Evolutionary conservation across 2,888 invertebrate species (phyloP), one percentile per base, ranked within the genome.

Genomic region (Tinea pellionella): DNA sequence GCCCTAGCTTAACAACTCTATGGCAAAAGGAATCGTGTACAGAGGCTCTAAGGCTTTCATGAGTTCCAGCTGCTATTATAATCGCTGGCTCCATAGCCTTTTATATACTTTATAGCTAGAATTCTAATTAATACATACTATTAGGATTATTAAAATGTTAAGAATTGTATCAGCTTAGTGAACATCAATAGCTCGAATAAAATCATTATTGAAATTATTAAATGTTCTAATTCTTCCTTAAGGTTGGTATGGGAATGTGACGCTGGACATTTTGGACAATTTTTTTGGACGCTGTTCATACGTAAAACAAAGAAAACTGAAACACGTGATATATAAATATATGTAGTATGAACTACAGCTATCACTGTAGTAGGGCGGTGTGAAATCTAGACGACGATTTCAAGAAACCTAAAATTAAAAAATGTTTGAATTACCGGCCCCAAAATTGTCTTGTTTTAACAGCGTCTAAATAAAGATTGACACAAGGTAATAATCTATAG

Each of bases 161-260:
- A 86, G 84, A 79, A 86, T 78, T 86, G 87, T 87, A 86, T 86
- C 86, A 81, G 87, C 87, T 87, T 87, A 87, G 87, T 82, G 74
- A 87, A 86, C 84, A 87, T 86, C 87, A 87, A 87, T 87, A 87
- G 87, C 87, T 87, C 84, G 72, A 78, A 81, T 80, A 72, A 19
- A 85, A 84, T 82, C 86, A 86, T 86, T 86, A 87, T 86, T 81
- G 73, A 87, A 86, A 86, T 84, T 86, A 86, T 79, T 82, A 75
- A 81, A 80, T 82, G 80, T 80, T 78, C 80, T 83, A 78, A 19
- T 53, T n/a, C 53, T 53, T 53, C 53, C 24, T 24, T 24, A 16
- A n/a, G 2, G 47, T 2, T 16, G 47, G 47, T n/a, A 47, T 47
- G 47, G 47, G 15, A 9, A 47, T 37, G 47, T 47, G 47, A 8